These are phyloP conservation scores for Epicampocera succincta DNA, from an alignment of 2,888 invertebrate genomes.

Conservation along the genomic window DNA sequence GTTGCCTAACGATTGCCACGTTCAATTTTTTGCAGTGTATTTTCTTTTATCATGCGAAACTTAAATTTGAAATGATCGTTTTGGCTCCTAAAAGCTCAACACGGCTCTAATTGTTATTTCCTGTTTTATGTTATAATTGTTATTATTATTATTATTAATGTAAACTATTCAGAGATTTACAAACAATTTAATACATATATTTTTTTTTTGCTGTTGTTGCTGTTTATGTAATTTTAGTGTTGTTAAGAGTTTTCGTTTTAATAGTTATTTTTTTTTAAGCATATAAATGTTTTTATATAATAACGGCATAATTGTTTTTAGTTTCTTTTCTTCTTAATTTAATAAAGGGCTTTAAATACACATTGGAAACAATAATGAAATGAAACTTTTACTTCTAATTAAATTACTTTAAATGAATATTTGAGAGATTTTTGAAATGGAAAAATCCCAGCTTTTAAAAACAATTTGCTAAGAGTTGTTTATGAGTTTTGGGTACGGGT, in stretches of 20 bases:
- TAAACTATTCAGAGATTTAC: conserved; percentile 58
- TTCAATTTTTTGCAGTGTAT: no score
- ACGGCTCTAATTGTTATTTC: conserved; percentile 1
- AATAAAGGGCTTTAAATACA: not conserved
- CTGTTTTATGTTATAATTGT: conserved; percentile 1
- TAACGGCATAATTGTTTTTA: conserved; percentile 46
- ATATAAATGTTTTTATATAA: conserved; percentile 47
- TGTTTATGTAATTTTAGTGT: conserved; percentile 25
- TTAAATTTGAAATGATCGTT: not conserved
- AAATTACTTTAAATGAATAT: not conserved
- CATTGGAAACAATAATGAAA: conserved; percentile 25
- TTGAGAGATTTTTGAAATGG: conserved; percentile 24
- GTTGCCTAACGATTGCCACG: no score
- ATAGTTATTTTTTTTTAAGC: conserved; percentile 62
- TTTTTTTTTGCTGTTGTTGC: conserved; percentile 14
- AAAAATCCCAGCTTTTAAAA: conserved; percentile 32
- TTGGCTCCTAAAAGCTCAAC: not conserved
- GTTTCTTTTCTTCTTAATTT: conserved; percentile 30
- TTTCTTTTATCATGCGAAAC: no score
- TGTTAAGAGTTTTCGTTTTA: conserved; percentile 22
- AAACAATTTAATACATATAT: conserved; percentile 42
- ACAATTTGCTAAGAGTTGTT: conserved; percentile 38
- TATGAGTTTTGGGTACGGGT: not conserved
- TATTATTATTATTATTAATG: conserved; percentile 43
- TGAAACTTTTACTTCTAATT: conserved; percentile 12